A percentile compares a stretch with the other conserved stretches of the same genome.
Conservation (phyloP, 2,888 invertebrate genomes). For the Tethea ocularis region DNA sequence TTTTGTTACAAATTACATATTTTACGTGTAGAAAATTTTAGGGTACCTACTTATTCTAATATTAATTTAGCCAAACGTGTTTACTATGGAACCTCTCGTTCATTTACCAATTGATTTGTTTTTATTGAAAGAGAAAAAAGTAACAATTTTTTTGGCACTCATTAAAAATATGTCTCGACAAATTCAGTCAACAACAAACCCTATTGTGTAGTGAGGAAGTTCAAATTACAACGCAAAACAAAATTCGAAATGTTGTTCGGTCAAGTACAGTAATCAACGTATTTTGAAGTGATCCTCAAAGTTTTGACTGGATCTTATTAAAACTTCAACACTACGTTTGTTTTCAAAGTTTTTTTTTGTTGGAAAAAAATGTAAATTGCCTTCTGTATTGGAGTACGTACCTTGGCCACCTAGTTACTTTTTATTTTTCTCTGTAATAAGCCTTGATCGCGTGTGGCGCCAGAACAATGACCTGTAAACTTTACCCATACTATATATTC, state of each 20-base stretch:
- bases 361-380: constrained; percentile 52
- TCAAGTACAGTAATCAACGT: constrained; percentile 42
- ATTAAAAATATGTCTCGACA: constrained; percentile 21
- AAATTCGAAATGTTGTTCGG: constrained; percentile 32
- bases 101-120: neutral
- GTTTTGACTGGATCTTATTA: constrained; percentile 42
- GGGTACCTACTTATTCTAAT: neutral
- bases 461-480: constrained; percentile 75
- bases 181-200: constrained; percentile 21
- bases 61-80: neutral
- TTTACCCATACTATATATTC: constrained; percentile 22
- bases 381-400: constrained; percentile 45
- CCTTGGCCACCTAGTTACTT: constrained; percentile 73
- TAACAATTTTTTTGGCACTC: constrained; percentile 17
- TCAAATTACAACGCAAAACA: constrained; percentile 18
- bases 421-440: constrained; percentile 51
- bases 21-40: neutral
- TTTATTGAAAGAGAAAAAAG: neutral
- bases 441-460: constrained; percentile 49
- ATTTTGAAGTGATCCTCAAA: constrained; percentile 45
- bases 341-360: constrained; percentile 42
- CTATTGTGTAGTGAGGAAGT: constrained; percentile 19
- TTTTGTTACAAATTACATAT: neutral
- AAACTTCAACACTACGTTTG: constrained; percentile 43
- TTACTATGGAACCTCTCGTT: neutral